Evolutionary conservation across 92 coral and sea anemone genomes (phyloP).

Genomic region (Phymanthus crucifer): DNA sequence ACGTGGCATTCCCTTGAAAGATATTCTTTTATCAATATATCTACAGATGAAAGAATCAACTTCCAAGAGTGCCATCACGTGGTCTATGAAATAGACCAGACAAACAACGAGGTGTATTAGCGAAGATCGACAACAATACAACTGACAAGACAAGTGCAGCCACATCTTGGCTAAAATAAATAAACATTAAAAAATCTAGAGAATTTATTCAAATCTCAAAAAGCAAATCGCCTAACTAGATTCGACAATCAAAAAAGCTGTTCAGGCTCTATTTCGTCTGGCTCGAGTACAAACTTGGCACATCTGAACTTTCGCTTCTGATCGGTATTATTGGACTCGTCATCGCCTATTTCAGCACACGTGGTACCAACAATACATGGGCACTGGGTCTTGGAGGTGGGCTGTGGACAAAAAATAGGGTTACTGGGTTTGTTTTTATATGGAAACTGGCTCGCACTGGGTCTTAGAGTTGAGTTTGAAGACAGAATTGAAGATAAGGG

Average conservation of each 20-base stretch:
- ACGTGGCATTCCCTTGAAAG: too few species aligned
- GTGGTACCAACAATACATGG: constrained; percentile 33
- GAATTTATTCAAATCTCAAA: constrained; percentile 13
- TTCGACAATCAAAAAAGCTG: background rate
- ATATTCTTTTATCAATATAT: too few species aligned
- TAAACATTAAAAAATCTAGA: background rate
- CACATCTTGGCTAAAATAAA: background rate
- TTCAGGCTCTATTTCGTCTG: constrained; percentile 1
- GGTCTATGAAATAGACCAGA: too few species aligned
- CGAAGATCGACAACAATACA: background rate
- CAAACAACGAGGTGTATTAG: too few species aligned
- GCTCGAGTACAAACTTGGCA: background rate
- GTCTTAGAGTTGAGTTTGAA: too few species aligned
- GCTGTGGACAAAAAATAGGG: constrained; percentile 14
- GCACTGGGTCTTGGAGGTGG: constrained; percentile 18
- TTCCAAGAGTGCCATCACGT: too few species aligned
- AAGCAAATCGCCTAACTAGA: constrained; percentile 4
- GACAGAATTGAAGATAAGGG: too few species aligned
- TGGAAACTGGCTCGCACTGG: too few species aligned
- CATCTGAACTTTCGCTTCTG: constrained; percentile 4
- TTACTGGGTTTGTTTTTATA: too few species aligned
- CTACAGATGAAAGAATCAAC: too few species aligned
- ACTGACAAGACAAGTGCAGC: background rate
- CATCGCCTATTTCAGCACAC: constrained; percentile 6
- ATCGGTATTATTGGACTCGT: background rate